These are phyloP conservation scores for Notoglanidium macrostoma DNA, from an alignment of 2,797 vertebrate genomes.

Conservation along the genomic window DNA sequence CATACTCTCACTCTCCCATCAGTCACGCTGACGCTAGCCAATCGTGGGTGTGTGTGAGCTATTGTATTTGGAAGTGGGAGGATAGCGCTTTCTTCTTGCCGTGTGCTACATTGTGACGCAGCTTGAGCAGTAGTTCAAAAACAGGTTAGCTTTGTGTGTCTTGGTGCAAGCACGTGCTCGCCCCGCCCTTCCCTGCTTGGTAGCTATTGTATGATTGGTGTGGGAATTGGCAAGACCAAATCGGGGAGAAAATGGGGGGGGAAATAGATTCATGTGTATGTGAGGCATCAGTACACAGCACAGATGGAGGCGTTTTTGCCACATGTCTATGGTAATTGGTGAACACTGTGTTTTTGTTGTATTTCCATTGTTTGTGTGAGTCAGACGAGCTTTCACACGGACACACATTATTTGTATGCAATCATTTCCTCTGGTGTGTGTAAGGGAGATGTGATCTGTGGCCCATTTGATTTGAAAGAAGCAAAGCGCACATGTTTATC, in stretches of 20 bases:
- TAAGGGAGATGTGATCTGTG: constrained; percentile 16
- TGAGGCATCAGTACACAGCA: background rate
- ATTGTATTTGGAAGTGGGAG: background rate
- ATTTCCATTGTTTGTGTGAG: background rate
- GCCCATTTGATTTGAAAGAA: constrained; percentile 33
- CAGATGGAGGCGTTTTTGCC: background rate
- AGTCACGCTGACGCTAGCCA: background rate
- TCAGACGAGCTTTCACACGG: background rate
- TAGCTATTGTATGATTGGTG: background rate
- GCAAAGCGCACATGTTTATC: constrained; percentile 30
- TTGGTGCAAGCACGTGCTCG: background rate
- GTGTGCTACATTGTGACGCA: background rate
- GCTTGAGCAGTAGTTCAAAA: background rate
- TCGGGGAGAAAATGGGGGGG: too few relatives aligned
- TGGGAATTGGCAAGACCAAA: background rate
- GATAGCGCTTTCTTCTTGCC: background rate
- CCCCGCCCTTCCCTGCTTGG: background rate
- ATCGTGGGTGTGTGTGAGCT: background rate
- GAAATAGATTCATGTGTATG: background rate
- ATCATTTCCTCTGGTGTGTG: background rate
- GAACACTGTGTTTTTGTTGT: background rate
- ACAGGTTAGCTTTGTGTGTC: background rate
- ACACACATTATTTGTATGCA: background rate
- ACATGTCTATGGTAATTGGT: background rate
- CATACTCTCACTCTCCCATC: background rate